phyloP scores from a whole-genome alignment of 2,797 vertebrate species.

The Cyclura pinguis region DNA sequence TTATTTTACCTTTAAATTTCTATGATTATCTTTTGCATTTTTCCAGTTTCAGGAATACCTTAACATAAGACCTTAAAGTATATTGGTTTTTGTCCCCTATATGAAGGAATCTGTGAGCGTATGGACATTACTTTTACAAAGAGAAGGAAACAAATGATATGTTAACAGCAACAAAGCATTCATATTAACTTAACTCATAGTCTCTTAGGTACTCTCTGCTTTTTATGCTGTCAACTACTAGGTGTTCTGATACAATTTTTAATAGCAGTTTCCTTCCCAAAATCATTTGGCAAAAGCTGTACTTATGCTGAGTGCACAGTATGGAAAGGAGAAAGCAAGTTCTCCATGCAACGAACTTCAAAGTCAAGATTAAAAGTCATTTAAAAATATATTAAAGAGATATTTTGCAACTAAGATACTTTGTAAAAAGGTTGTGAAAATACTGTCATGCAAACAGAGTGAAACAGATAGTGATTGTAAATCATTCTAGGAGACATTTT shows the following conservation, averaged over 20 bases:
- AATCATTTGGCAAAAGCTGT: neutral
- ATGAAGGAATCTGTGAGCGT: neutral
- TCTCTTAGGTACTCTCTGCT: neutral
- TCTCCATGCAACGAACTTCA: neutral
- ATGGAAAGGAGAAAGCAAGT: neutral
- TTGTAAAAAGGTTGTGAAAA: neutral
- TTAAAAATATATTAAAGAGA: neutral
- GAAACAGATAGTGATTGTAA: constrained; percentile 7
- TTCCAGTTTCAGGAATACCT: neutral
- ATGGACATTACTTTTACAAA: constrained; percentile 1
- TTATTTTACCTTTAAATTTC: neutral
- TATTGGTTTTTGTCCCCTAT: neutral
- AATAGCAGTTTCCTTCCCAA: neutral
- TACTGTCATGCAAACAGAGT: neutral
- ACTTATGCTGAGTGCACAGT: neutral
- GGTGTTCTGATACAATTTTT: neutral
- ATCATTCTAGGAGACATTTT: neutral
- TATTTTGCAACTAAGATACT: neutral
- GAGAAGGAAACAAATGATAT: neutral
- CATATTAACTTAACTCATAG: neutral
- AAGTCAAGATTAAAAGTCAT: neutral
- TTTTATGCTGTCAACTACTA: neutral
- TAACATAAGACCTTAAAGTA: neutral
- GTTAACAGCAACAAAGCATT: constrained; percentile 22
- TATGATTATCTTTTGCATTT: neutral